Conservation (phyloP, 2,113 vertebrate genomes). For the Mohoua ochrocephala region DNA sequence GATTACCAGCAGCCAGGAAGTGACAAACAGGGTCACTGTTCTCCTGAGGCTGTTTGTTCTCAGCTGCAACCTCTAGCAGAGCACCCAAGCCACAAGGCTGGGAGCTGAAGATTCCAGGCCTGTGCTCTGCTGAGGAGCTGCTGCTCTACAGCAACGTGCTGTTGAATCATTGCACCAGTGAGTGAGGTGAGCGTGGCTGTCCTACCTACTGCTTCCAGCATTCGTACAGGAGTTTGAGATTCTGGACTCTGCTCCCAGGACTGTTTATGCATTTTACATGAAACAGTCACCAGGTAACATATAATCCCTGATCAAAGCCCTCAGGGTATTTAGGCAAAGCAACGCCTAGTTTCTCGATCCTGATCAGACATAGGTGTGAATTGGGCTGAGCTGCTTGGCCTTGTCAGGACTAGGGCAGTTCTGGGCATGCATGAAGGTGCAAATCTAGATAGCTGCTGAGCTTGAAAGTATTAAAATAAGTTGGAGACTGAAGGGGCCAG, state of each 20-base stretch:
- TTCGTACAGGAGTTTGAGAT: background rate
- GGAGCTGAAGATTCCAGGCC: background rate
- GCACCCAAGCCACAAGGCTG: background rate
- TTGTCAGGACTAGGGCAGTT: slow-evolving; percentile 36
- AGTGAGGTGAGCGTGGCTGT: background rate
- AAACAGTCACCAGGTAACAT: slow-evolving; percentile 49
- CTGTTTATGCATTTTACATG: slow-evolving; percentile 36
- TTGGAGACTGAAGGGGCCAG: background rate
- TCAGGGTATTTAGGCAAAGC: background rate
- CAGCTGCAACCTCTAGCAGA: background rate
- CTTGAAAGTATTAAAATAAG: background rate
- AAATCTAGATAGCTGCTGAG: background rate
- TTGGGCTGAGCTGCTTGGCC: slow-evolving; percentile 35
- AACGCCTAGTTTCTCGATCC: slow-evolving; percentile 31
- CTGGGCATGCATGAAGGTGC: slow-evolving; percentile 24
- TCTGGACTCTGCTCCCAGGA: slow-evolving; percentile 20
- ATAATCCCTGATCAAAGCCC: slow-evolving; percentile 24
- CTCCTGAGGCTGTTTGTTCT: background rate
- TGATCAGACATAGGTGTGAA: slow-evolving; percentile 51
- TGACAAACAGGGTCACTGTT: background rate
- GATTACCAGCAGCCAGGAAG: background rate
- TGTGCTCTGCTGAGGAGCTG: background rate
- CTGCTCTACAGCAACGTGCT: background rate
- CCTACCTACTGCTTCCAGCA: background rate
- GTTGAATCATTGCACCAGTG: background rate